These are phyloP conservation scores for Zelostemma sp. DNA, from an alignment of 1,140 invertebrate genomes.

Conservation along the genomic window DNA sequence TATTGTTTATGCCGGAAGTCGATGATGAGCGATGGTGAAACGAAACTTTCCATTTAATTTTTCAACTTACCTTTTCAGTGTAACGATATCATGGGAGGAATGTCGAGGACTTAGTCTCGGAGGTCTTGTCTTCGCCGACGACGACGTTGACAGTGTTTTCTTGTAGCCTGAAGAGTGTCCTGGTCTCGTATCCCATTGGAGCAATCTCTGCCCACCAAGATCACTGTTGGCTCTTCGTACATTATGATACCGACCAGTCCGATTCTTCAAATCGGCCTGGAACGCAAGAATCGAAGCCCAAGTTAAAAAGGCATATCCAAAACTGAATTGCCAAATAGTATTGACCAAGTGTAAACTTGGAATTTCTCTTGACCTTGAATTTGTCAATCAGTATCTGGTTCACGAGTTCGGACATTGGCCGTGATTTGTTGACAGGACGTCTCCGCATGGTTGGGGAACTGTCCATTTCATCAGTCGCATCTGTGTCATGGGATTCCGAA, in stretches of 20 bases:
- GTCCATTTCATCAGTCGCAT: conserved; percentile 72
- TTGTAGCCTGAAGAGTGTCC: conserved; percentile 65
- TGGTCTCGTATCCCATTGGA: conserved; percentile 72
- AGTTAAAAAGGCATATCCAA: conserved; percentile 5
- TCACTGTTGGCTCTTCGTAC: conserved; percentile 75
- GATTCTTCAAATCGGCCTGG: conserved; percentile 72
- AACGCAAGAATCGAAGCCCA: conserved; percentile 37
- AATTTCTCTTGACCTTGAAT: conserved; percentile 71
- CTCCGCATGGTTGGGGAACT: conserved; percentile 72
- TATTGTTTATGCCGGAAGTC: conserved; percentile 39
- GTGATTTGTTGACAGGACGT: conserved; percentile 66
- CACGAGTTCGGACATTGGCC: conserved; percentile 75
- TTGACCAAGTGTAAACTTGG: background rate
- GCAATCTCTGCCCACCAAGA: conserved; percentile 72
- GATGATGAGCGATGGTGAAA: conserved; percentile 45
- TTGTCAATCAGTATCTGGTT: conserved; percentile 75
- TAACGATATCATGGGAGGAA: conserved; percentile 67
- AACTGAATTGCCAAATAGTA: background rate
- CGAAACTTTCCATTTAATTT: conserved; percentile 28
- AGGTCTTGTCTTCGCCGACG: conserved; percentile 73
- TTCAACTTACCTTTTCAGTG: conserved; percentile 61
- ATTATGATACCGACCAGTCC: conserved; percentile 63
- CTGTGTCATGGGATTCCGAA: conserved; percentile 75
- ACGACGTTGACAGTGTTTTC: conserved; percentile 75
- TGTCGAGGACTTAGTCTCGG: conserved; percentile 70